A percentile compares a stretch with the other conserved stretches of the same genome.
These are phyloP conservation scores for Sebastes kiyomatsui DNA, from an alignment of 2,797 vertebrate species.

Conservation along the genomic window DNA sequence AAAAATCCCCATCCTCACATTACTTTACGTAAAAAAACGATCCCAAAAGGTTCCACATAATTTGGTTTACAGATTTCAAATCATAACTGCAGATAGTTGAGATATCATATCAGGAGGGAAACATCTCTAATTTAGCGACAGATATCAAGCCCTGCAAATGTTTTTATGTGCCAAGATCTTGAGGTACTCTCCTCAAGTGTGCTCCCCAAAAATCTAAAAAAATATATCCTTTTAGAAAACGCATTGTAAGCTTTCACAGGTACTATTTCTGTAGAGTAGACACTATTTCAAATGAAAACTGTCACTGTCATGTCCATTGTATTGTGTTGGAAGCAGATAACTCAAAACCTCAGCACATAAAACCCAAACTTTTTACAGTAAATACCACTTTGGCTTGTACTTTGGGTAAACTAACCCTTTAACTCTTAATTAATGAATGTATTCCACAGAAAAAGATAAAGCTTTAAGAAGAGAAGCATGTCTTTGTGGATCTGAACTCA, in stretches of 20 bases:
- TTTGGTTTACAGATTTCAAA: not conserved
- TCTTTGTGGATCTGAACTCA: slow-evolving; percentile 2
- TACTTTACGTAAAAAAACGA: not conserved
- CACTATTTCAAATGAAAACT: not conserved
- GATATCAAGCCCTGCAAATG: not conserved
- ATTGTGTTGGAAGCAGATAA: not conserved
- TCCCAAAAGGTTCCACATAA: not conserved
- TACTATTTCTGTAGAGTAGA: not conserved
- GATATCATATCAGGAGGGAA: not conserved
- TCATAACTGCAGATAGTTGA: not conserved
- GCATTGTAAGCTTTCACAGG: not conserved
- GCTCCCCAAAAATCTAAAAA: not conserved
- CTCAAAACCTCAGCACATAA: not conserved
- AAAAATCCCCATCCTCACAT: not conserved
- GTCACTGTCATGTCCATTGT: not conserved
- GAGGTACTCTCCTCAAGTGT: not conserved
- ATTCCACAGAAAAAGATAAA: not conserved
- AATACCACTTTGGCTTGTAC: not conserved
- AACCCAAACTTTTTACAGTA: not conserved
- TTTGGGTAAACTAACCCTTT: not conserved
- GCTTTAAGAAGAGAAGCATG: not conserved
- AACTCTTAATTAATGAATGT: not conserved
- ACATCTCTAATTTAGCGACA: not conserved
- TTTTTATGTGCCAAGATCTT: not conserved
- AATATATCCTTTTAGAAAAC: not conserved